Conservation (phyloP, 2,113 vertebrate genomes). For the Neogobius melanostomus region DNA sequence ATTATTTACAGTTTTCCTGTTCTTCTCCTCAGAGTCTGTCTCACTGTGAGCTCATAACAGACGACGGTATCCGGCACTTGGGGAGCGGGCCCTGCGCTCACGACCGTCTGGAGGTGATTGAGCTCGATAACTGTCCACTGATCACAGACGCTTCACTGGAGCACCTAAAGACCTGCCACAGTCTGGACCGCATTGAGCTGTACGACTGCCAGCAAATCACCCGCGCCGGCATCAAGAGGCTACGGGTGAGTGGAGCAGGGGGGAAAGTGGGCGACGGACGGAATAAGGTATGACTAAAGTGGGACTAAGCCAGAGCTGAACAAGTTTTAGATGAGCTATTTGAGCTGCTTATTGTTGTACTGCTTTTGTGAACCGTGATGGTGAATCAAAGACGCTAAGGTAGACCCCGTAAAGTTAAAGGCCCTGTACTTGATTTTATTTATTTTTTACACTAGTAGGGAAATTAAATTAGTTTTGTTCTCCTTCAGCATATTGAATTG, state of each 20-base stretch:
- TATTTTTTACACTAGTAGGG: no score
- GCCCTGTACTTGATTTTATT: no score
- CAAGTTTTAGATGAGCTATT: no score
- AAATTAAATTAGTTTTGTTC: no score
- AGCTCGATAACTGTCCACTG: conserved; percentile 97
- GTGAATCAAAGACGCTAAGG: no score
- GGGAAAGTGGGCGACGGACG: conserved; percentile 74
- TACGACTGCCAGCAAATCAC: conserved; percentile 99
- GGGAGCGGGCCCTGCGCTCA: conserved; percentile 96
- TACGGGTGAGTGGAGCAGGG: conserved; percentile 81
- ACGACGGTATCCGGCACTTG: conserved; percentile 94
- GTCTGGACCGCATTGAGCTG: conserved; percentile 95
- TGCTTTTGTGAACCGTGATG: no score
- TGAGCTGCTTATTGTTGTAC: background rate
- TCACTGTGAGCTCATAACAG: conserved; percentile 98
- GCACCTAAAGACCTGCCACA: conserved; percentile 97
- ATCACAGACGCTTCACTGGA: conserved; percentile 98
- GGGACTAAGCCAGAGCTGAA: background rate
- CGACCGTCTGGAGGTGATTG: conserved; percentile 94
- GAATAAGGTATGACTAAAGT: background rate
- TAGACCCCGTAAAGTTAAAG: no score
- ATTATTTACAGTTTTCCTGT: background rate
- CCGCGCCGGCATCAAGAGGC: conserved; percentile 95
- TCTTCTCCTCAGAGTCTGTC: conserved; percentile 84
- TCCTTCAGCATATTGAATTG: no score